A percentile compares a stretch with the other conserved stretches of the same genome.
Evolutionary conservation across 2,888 invertebrate genomes (phyloP).

Genomic region (Halictus quadricinctus): DNA sequence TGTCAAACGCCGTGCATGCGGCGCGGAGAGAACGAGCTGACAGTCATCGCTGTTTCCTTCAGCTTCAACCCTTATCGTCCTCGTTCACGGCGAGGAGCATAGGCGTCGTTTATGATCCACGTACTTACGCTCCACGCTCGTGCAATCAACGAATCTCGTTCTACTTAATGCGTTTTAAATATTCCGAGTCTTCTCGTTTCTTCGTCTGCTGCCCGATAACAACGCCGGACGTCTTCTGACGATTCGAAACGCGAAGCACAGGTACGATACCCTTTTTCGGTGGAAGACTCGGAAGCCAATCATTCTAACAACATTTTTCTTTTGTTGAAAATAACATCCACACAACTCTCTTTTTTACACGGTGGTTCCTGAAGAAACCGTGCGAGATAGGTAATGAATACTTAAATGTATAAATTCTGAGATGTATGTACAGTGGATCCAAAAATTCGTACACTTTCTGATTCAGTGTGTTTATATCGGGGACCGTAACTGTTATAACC

Average conservation of each 20-base stretch:
- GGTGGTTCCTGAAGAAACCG: too few relatives aligned
- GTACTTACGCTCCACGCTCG: slow-evolving; percentile 13
- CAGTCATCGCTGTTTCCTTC: slow-evolving; percentile 43
- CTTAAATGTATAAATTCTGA: too few relatives aligned
- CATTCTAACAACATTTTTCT: too few relatives aligned
- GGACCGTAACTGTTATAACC: too few relatives aligned
- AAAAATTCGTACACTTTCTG: too few relatives aligned
- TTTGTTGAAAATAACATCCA: too few relatives aligned
- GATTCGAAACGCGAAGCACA: slow-evolving; percentile 13
- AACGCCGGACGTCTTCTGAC: slow-evolving; percentile 18
- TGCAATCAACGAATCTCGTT: slow-evolving; percentile 54
- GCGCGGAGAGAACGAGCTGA: slow-evolving; percentile 15
- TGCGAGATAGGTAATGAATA: too few relatives aligned
- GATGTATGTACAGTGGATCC: too few relatives aligned
- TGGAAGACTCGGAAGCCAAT: background rate
- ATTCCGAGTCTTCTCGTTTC: slow-evolving; percentile 31
- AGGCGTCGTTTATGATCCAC: slow-evolving; percentile 56
- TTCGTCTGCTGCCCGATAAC: slow-evolving; percentile 27
- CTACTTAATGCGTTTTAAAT: slow-evolving; percentile 53
- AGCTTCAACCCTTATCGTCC: slow-evolving; percentile 50
- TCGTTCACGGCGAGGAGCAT: slow-evolving; percentile 26
- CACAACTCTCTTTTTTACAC: too few relatives aligned
- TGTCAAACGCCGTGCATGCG: slow-evolving; percentile 42
- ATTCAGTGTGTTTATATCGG: too few relatives aligned
- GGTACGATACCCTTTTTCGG: background rate